Base-by-base conservation (phyloP, 2,113 vertebrate species). In the Merops nubicus region DNA sequence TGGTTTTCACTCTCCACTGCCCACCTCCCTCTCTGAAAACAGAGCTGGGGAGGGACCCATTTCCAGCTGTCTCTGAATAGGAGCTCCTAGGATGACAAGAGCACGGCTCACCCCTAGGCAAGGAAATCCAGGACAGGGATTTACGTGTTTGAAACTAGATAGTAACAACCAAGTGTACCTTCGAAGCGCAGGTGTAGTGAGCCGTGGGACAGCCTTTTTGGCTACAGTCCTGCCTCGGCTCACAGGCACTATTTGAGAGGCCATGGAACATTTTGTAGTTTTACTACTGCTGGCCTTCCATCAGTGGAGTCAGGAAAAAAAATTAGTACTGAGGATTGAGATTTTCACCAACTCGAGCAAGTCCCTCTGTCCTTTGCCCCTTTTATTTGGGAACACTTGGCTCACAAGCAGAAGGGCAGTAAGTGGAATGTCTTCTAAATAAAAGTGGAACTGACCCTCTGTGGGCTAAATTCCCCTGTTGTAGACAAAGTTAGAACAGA, bases 261-360 rank as follows among this genome's bases (percentile, higher is more conserved):
- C 63, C 2, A 0, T 22, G 34, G 70, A 74, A 38, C 1, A 0
- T 88, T 79, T 33, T 63, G 67, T 63, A 38, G 29, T 22, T 54
- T 36, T 76, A 80, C 26, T 40, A 15, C 47, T 50, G 65, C 53
- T 64, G 42, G 12, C 54, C 33, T 64, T 76, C 77, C 36, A 74
- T 56, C 47, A 21, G 48, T 43, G n/a, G n/a, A n/a, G n/a, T n/a
- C n/a, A n/a, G n/a, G n/a, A n/a, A n/a, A n/a, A n/a, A n/a, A n/a
- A 68, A 85, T 74, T 43, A 81, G 51, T 31, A 42, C 13, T 85
- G 63, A 69, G 54, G 63, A 38, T 73, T 92, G 42, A 16, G 56
- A 57, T 78, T 79, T 53, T 70, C 36, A 86, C 9, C 11, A 67
- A 29, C 28, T 65, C 50, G 36, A 28, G 19, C 56, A 40, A 40